Conservation (phyloP, 2,797 vertebrate genomes). For the Poecilia wingei region DNA sequence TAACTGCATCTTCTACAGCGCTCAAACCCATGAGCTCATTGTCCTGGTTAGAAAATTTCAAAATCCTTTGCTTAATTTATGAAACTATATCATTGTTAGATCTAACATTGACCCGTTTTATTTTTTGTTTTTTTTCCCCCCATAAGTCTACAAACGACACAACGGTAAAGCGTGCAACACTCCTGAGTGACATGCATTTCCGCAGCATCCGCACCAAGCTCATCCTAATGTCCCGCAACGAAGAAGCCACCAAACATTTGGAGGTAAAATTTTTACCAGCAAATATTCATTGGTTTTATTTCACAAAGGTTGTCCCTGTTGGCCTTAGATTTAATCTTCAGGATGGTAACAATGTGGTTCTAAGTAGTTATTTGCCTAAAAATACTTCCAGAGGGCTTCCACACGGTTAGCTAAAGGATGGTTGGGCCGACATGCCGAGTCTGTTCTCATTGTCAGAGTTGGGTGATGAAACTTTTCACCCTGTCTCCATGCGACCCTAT, state of each 20-base stretch:
- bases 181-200: slow-evolving; percentile 93
- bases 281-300: background rate
- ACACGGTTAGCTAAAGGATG: background rate
- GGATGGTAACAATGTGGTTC: background rate
- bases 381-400: background rate
- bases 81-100: background rate
- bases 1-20: slow-evolving; percentile 89
- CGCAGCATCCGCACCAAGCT: slow-evolving; percentile 93
- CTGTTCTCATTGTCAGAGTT: no score
- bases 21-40: slow-evolving; percentile 86
- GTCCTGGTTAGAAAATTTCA: slow-evolving; percentile 84
- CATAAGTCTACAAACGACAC: slow-evolving; percentile 89
- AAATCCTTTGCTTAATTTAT: background rate
- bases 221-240: slow-evolving; percentile 91
- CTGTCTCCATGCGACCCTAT: no score
- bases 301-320: background rate
- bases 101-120: background rate
- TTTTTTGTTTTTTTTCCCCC: background rate
- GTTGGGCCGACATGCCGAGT: no score
- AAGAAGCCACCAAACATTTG: slow-evolving; percentile 92
- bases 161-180: slow-evolving; percentile 87
- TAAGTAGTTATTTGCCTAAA: background rate
- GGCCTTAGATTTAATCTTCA: background rate
- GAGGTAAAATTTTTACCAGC: slow-evolving; percentile 77
- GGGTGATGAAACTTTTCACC: no score